Conservation (phyloP, 1,140 invertebrate species). For the Dendroctonus ponderosae region DNA sequence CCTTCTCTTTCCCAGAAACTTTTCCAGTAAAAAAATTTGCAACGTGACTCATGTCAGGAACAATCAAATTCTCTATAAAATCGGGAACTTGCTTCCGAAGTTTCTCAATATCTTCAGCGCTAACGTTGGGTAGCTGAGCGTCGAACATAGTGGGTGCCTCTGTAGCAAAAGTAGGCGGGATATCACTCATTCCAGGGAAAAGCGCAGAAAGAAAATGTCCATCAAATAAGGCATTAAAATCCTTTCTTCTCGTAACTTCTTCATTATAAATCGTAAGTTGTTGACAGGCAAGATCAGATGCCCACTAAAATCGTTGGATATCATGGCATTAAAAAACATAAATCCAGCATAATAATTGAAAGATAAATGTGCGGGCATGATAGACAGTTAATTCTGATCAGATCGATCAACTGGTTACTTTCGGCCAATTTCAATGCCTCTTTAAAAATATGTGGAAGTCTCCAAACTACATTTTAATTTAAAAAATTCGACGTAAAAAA, state of each 20-base stretch:
- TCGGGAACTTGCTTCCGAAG: conserved; percentile 65
- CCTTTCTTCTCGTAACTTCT: conserved; percentile 67
- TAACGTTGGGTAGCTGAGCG: conserved; percentile 67
- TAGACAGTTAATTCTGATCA: no score
- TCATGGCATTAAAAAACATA: neutral
- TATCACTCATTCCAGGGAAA: conserved; percentile 85
- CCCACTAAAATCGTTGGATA: conserved; percentile 60
- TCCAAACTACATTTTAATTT: no score
- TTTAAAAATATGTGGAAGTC: no score
- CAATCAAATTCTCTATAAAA: conserved; percentile 51
- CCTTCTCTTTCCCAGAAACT: conserved; percentile 30
- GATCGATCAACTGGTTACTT: no score
- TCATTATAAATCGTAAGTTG: conserved; percentile 73
- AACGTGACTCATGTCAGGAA: conserved; percentile 64
- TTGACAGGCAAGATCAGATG: conserved; percentile 72
- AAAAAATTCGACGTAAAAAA: no score
- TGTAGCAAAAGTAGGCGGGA: conserved; percentile 81
- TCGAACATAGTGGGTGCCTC: conserved; percentile 75
- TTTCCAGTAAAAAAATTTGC: conserved; percentile 69
- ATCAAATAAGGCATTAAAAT: conserved; percentile 74
- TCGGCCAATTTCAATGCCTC: no score
- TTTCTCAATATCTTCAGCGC: conserved; percentile 65
- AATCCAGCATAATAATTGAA: neutral
- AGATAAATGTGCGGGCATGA: no score
- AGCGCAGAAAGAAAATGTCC: conserved; percentile 83